Evolutionary conservation across 2,113 vertebrate genomes (phyloP), one percentile per base, ranked within the genome.

Genomic region (Oncorhynchus mykiss): DNA sequence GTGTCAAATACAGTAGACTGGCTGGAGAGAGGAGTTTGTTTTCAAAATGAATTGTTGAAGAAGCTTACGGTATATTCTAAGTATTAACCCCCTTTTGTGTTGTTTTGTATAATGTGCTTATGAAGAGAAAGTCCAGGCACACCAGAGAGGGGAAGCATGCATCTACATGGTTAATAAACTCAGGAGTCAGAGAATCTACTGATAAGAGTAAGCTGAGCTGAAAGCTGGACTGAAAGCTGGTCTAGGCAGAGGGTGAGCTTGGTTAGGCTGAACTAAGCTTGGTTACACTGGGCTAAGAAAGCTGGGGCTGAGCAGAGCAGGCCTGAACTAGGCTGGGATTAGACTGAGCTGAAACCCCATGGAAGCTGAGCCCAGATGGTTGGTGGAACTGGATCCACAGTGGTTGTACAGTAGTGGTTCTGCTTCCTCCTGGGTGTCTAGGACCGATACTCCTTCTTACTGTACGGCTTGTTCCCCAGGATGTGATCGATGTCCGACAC

Each of bases 401-500:
- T 93, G 92, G 71, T 51, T 87, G 90, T 92, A 88, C 25, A 76
- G 64, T 76, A 78, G 77, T 57, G 14, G 67, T 22, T 72, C 79
- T 31, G 18, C 69, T 84, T 25, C 77, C 76, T 74, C 25, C 39
- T 45, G 67, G 68, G 74, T 14, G 64, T 93, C 84, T 99, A 99
- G 1, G 98, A 97, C 75, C 97, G 93, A 82, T 97, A 99, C 92
- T 99, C 98, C 90, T 97, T 98, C 94, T 98, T 99, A 91, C 93
- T 95, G 93, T 95, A 97, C 48, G 98, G 98, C 81, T 96, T 95
- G 86, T 99, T 99, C 71, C 96, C 96, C 82, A 99, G 84, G 71
- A 99, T 98, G 85, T 96, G 97, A 85, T 99, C 98, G 3, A 99
- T 97, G 76, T 99, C 98, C 0, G 94, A 95, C 57, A 97, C 97